These are phyloP conservation scores for Apotomis betuletana DNA, from an alignment of 2,888 invertebrate genomes.

Conservation along the genomic window DNA sequence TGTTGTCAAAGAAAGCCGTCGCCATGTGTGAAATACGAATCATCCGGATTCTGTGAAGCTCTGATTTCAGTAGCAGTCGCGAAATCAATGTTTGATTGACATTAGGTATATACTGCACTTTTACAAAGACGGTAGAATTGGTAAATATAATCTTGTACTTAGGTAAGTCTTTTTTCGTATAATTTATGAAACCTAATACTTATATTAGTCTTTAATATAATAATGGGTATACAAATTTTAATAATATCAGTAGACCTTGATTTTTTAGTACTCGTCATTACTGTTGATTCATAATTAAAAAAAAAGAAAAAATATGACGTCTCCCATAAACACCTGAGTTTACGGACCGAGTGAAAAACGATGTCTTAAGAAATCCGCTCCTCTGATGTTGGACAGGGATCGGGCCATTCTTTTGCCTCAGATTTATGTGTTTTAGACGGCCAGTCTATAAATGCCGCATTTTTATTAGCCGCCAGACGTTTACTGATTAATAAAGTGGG, in stretches of 20 bases:
- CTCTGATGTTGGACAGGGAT: conserved; percentile 75
- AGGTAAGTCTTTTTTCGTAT: too few relatives aligned
- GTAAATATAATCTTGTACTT: neutral
- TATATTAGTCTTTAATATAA: too few relatives aligned
- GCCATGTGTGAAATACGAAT: conserved; percentile 35
- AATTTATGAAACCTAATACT: too few relatives aligned
- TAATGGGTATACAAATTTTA: too few relatives aligned
- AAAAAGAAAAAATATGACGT: conserved; percentile 59
- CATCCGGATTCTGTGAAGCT: conserved; percentile 6
- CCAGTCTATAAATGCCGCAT: conserved; percentile 76
- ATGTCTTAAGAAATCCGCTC: conserved; percentile 75
- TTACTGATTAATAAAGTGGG: conserved; percentile 81
- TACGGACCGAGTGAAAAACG: conserved; percentile 75
- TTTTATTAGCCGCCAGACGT: conserved; percentile 79
- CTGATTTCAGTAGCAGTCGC: conserved; percentile 31
- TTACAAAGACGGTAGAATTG: neutral
- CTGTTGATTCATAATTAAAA: conserved; percentile 27
- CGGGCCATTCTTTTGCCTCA: conserved; percentile 70
- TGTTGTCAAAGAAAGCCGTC: conserved; percentile 38
- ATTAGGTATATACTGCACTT: neutral
- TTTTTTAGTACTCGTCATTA: neutral
- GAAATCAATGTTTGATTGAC: conserved; percentile 15
- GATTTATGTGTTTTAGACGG: conserved; percentile 78
- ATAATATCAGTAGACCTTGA: too few relatives aligned
- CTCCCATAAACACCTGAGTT: conserved; percentile 76